Evolutionary conservation across 2,113 vertebrate genomes (phyloP), one percentile per base, ranked within the genome.

Genomic region (Aptenodytes forsteri): DNA sequence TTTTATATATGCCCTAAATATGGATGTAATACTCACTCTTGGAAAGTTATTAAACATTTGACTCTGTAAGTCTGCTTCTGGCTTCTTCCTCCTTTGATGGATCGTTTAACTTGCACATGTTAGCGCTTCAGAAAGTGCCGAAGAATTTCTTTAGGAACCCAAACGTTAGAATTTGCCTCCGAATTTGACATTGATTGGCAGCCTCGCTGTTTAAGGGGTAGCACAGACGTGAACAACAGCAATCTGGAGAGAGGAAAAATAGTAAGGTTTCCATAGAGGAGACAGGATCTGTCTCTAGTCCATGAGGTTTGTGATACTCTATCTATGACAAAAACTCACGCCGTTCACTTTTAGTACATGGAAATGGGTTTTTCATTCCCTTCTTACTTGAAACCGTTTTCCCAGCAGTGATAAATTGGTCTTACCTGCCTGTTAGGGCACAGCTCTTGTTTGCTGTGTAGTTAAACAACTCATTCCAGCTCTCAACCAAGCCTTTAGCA

Each of bases 11-110:
- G 81, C 92, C 96, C 96, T 95, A 91, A 95, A 95, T 96, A 85
- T 76, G 69, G 96, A 88, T 97, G 82, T 97, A 93, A 97, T 87
- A 79, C 79, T 95, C 54, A 58, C 84, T 90, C 94, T 97, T 97
- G 76, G 70, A 67, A 98, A 95, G 84, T 92, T 95, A 98, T 98
- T 98, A 98, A 98, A 98, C 92, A 47, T 94, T 98, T 93, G 95
- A 96, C 95, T 97, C 97, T 98, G 54, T 98, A 98, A 83, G 73
- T 79, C 72, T 89, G 82, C 67, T 91, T 61, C 82, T 93, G 59
- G 40, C 66, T 80, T 91, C 30, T 90, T 70, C 30, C 40, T 88
- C 64, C 70, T 88, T 75, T 69, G 72, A 49, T 56, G 73, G 44
- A 47, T 67, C 42, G 25, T n/a, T 78, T 72, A 52, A 62, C 44